Percentiles rank a stretch among this genome's conserved stretches.
phyloP scores from a whole-genome alignment of 2,888 invertebrate species.

The Rotaria sp. region DNA sequence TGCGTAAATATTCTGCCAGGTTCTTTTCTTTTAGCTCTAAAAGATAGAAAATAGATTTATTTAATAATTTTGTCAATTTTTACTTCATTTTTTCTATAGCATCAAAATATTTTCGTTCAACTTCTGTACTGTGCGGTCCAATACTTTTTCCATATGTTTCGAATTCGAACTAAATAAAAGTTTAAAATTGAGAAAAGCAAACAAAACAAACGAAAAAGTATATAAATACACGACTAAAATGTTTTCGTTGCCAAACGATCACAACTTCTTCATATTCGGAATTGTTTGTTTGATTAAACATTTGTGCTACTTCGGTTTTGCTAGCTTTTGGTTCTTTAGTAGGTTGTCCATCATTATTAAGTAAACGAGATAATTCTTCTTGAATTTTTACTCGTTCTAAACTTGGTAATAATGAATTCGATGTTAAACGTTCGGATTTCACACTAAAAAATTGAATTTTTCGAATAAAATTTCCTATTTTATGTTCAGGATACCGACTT shows the following conservation, averaged over 20 bases:
- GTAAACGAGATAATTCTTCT: neutral
- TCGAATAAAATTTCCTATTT: neutral
- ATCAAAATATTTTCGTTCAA: neutral
- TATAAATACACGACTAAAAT: conserved; percentile 10
- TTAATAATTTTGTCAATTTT: neutral
- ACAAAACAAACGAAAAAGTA: neutral
- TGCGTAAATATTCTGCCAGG: conserved; percentile 54
- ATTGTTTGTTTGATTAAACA: neutral
- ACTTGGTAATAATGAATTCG: neutral
- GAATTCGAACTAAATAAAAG: neutral
- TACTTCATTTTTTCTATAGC: conserved; percentile 1
- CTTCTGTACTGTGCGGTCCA: neutral
- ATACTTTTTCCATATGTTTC: neutral
- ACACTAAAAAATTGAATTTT: neutral
- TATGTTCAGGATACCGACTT: neutral
- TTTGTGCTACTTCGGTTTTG: neutral
- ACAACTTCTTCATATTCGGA: conserved; percentile 26
- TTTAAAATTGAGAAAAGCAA: neutral
- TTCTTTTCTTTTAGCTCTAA: neutral
- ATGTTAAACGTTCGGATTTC: neutral
- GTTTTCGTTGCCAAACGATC: conserved; percentile 36
- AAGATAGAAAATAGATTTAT: neutral
- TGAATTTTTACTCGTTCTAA: neutral
- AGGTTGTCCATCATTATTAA: neutral
- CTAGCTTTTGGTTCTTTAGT: neutral